Conservation (phyloP, 2,113 vertebrate species). For the Gorsachius goisagi region DNA sequence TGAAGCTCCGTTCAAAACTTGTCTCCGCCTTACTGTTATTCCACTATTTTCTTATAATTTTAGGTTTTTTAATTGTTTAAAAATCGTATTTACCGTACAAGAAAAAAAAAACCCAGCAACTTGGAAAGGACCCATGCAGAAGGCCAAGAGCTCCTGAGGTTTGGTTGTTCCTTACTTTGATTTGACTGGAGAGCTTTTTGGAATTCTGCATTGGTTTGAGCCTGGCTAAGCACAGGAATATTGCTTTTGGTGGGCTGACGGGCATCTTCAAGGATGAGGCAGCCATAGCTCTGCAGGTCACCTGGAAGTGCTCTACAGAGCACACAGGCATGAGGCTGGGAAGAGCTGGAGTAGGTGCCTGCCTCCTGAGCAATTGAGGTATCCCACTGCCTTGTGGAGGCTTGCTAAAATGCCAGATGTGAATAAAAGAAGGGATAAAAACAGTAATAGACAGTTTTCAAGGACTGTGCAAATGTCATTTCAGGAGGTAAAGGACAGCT, state of each 20-base stretch:
- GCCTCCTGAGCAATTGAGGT: background rate
- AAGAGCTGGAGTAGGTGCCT: background rate
- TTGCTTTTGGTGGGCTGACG: fast-evolving
- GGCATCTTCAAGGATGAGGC: background rate
- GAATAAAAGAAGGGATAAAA: background rate
- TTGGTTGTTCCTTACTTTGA: background rate
- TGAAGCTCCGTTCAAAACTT: background rate
- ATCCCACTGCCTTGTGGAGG: background rate
- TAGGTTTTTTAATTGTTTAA: background rate
- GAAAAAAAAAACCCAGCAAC: background rate
- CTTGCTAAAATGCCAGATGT: background rate
- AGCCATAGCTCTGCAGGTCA: background rate
- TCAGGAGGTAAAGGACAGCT: background rate
- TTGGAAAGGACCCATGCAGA: background rate
- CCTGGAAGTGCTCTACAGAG: background rate
- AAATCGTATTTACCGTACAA: background rate
- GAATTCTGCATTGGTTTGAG: background rate
- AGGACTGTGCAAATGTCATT: background rate
- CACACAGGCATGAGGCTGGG: background rate
- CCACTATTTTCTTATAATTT: background rate
- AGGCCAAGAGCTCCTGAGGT: background rate
- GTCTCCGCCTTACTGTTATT: background rate
- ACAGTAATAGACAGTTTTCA: background rate
- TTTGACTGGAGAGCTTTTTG: background rate
- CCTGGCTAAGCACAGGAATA: background rate